Base-by-base conservation (phyloP, 2,113 vertebrate species). In the Corythoichthys intestinalis region DNA sequence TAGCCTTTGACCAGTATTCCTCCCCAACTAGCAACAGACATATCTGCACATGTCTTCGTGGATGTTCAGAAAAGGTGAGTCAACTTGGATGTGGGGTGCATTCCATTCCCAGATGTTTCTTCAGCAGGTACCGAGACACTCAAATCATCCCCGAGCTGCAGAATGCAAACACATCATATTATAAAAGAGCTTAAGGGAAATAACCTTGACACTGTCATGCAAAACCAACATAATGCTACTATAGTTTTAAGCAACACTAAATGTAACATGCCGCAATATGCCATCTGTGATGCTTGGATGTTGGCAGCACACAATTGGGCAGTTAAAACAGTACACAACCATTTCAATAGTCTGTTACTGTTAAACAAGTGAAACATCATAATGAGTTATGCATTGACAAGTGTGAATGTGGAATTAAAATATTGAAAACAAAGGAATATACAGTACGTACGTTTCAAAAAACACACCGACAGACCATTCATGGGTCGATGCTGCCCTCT, bases 221-320 rank as follows among this genome's bases (percentile, higher is more conserved):
- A 71, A 69, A 56, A n/a, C 6, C 37, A 49, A 57, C 12, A 34
- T 39, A 12, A 60, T 15, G 12, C 63, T 35, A 61, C 20, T 28
- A n/a, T 13, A 2, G 39, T 68, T 74, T 14, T 8, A 63, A 8
- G 76, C 74, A 82, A 57, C 20, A 54, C 49, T 71, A 10, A 69
- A 79, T 67, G 73, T 73, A 66, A 82, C 59, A 38, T 50, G 56
- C 35, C 59, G 72, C 48, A 14, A 72, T 72, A 56, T 70, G 74
- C 77, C 70, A 79, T 71, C 64, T 73, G 75, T 78, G 74, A 75
- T 66, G 82, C 74, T 47, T 28, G 20, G 20, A 28, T 28, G 20
- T 28, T 28, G 20, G 20, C 20, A 28, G 20, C 20, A 28, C 20
- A 28, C 20, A 28, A 28, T 28, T 28, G 20, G 20, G 20, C 20